Conservation (phyloP, 64 coral and sea anemone genomes). For the Hydrozoanthus tunicans region DNA sequence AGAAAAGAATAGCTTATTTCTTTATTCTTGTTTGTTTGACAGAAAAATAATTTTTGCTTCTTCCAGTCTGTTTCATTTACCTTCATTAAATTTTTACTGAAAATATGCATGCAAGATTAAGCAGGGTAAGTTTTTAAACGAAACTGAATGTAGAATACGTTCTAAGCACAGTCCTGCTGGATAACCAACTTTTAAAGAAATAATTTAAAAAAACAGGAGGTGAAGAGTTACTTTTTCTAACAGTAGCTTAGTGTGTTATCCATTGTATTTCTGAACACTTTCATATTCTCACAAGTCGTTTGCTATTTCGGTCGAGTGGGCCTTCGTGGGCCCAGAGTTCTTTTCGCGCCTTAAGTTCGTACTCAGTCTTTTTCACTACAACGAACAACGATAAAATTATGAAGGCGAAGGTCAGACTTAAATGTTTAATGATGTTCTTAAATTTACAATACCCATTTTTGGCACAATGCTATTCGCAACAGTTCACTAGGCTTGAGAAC, state of each 20-base stretch:
- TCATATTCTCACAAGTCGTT: slow-evolving; percentile 44
- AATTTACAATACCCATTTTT: too few relatives aligned
- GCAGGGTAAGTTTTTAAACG: not conserved
- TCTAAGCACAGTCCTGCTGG: not conserved
- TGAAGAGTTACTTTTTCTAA: not conserved
- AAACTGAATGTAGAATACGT: not conserved
- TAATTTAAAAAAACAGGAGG: not conserved
- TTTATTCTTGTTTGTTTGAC: not conserved
- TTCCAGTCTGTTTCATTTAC: not conserved
- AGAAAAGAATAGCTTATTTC: not conserved
- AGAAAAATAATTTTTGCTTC: not conserved
- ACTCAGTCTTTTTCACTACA: not conserved
- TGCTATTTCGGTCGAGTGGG: slow-evolving; percentile 3
- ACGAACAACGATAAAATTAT: too few relatives aligned
- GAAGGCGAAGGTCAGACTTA: too few relatives aligned
- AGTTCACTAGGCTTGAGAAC: too few relatives aligned
- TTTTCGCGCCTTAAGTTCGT: slow-evolving; percentile 7
- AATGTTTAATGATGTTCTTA: too few relatives aligned
- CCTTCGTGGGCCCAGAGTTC: slow-evolving; percentile 26
- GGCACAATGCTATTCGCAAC: too few relatives aligned
- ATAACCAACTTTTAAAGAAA: not conserved
- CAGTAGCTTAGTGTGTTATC: not conserved
- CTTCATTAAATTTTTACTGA: slow-evolving; percentile 33
- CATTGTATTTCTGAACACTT: not conserved
- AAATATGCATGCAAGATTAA: slow-evolving; percentile 6